Percentiles rank a stretch among this genome's conserved stretches.
phyloP scores from a whole-genome alignment of 2,113 vertebrate species.

The rabbit (Oryctolagus cuniculus) region DNA sequence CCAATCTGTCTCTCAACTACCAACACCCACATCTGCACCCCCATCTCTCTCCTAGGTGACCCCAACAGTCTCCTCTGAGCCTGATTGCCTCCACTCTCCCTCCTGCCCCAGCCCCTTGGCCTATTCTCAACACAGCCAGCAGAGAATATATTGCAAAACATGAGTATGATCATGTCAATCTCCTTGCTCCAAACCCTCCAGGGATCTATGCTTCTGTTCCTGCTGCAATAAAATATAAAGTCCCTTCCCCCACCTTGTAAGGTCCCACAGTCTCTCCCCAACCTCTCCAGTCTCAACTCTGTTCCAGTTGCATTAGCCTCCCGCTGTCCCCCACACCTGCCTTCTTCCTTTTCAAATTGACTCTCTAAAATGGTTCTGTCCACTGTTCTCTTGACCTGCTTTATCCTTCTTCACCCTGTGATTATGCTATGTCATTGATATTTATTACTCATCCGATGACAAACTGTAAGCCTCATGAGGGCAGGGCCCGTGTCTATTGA shows the following conservation, averaged over 20 bases:
- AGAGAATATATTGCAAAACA: slow-evolving; percentile 24
- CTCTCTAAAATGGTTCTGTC: slow-evolving; percentile 19
- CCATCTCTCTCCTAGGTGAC: neutral
- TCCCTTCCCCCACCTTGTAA: neutral
- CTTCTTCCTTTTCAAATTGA: slow-evolving; percentile 33
- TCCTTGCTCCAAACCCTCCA: neutral
- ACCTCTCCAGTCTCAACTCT: neutral
- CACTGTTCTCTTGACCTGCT: neutral
- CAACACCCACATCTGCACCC: neutral
- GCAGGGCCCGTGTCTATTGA: neutral
- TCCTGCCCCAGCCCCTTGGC: neutral
- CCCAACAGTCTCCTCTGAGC: neutral
- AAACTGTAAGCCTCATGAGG: neutral
- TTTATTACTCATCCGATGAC: slow-evolving; percentile 3
- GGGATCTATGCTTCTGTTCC: neutral
- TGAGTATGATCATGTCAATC: neutral
- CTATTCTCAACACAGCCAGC: neutral
- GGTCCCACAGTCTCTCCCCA: neutral
- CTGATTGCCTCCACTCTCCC: neutral
- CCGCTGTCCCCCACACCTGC: neutral
- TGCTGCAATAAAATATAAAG: neutral
- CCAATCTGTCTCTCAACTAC: neutral
- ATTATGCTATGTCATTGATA: neutral
- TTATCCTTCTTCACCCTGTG: neutral
- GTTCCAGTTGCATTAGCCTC: neutral